Evolutionary conservation across 2,888 invertebrate species (phyloP).

Genomic region (Catonia carolina): DNA sequence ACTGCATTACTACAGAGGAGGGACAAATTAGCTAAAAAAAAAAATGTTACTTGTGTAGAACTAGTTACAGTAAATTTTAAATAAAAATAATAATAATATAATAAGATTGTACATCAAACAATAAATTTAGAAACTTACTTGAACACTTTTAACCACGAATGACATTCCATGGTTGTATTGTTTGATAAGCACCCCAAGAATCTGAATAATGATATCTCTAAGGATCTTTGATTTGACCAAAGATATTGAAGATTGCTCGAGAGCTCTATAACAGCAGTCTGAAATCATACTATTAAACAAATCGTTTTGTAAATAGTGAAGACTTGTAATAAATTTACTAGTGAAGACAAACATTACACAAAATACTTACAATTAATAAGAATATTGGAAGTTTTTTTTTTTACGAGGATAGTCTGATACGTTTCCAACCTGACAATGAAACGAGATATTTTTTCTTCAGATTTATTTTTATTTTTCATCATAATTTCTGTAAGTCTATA

Average conservation of each 20-base stretch:
- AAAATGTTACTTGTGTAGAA: too few species aligned
- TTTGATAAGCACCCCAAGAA: slow-evolving; percentile 73
- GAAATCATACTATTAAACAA: slow-evolving; percentile 56
- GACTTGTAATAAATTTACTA: slow-evolving; percentile 15
- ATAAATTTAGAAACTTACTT: slow-evolving; percentile 39
- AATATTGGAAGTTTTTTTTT: too few species aligned
- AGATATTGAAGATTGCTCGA: slow-evolving; percentile 55
- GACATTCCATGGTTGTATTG: slow-evolving; percentile 75
- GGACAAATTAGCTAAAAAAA: too few species aligned
- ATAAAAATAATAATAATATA: neutral
- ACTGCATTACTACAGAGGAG: too few species aligned
- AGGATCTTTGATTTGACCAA: slow-evolving; percentile 51
- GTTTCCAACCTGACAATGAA: too few species aligned
- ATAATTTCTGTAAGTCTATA: too few species aligned
- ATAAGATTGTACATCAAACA: too few species aligned
- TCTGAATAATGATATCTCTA: slow-evolving; percentile 65
- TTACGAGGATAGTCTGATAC: too few species aligned
- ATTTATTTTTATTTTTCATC: too few species aligned
- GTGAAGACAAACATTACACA: too few species aligned
- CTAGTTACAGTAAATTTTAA: slow-evolving; percentile 28
- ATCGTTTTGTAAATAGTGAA: slow-evolving; percentile 21
- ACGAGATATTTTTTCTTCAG: too few species aligned
- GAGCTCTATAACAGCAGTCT: slow-evolving; percentile 65
- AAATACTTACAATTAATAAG: too few species aligned
- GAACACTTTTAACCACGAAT: slow-evolving; percentile 63